A percentile compares a stretch with the other conserved stretches of the same genome.
phyloP scores from a whole-genome alignment of 2,797 vertebrate species.

The Moxostoma hubbsi region DNA sequence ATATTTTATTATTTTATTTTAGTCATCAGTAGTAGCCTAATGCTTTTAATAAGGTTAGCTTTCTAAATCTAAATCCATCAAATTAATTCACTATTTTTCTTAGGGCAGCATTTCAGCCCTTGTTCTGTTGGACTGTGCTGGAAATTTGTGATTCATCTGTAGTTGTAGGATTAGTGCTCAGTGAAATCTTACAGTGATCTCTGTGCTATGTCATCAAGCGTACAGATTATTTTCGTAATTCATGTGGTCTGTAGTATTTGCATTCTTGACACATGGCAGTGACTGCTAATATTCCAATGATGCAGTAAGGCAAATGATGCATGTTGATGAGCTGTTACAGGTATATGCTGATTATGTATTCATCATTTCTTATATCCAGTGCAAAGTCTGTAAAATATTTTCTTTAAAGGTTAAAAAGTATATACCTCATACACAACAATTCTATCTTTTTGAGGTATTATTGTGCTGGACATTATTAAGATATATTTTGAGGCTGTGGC shows the following conservation, averaged over 20 bases:
- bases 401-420: neutral
- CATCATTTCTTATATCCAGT: neutral
- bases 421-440: neutral
- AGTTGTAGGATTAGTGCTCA: constrained; percentile 65
- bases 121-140: constrained; percentile 21
- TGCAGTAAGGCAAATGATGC: neutral
- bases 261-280: constrained; percentile 58
- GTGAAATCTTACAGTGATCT: constrained; percentile 68
- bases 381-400: neutral
- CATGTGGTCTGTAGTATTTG: constrained; percentile 43
- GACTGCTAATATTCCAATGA: neutral
- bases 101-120: neutral
- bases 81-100: neutral
- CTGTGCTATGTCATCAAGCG: constrained; percentile 54
- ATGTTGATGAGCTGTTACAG: neutral
- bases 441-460: neutral
- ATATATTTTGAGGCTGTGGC: constrained; percentile 64
- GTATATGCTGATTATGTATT: constrained; percentile 7
- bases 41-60: neutral
- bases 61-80: neutral
- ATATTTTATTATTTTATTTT: neutral
- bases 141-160: constrained; percentile 61
- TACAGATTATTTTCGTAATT: neutral
- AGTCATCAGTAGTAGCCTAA: too few species aligned
- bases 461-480: constrained; percentile 8